Evolutionary conservation across 2,888 invertebrate genomes (phyloP), one percentile per base, ranked within the genome.

Genomic region (Coecobrya sp.): DNA sequence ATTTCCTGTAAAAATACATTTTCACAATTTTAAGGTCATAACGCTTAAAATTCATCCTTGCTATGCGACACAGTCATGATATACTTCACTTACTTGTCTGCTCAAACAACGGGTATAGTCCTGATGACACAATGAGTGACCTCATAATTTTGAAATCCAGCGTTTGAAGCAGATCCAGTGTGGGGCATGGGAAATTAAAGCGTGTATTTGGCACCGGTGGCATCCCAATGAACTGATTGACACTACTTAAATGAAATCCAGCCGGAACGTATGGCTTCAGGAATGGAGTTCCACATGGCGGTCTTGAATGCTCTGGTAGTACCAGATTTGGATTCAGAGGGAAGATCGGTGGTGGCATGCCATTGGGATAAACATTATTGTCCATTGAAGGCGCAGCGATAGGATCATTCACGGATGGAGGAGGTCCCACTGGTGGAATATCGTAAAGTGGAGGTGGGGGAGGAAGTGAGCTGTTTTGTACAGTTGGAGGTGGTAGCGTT

Each of bases 111-210:
- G 86, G 88, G 5, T 92, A 89, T 13, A 95, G 62, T 7, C 93
- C 93, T 16, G 94, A 90, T 5, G 89, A 73, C 5, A 87, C 4
- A 25, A 95, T 94, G 19, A 94, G 91, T 13, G 90, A 65, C 27
- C 87, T 65, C 86, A 94, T 93, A 10, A 86, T 94, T n/a, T 92
- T 86, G 10, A 94, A 93, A 19, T 93, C 93, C 36, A 95, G 91
- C 22, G 82, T 92, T 25, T 93, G 89, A 49, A 95, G 49, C 25
- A 94, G 62, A 55, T 94, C 94, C 11, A 94, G 1, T 19, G 93
- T 94, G 0, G 93, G 84, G 68, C 94, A 95, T 0, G 93, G 89
- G 10, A 86, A 93, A 82, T 81, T 76, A 45, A 49, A 89, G 85
- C 52, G 19, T 13, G 0, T 27, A 16, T 81, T 91, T 0, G 45